A percentile compares a stretch with the other conserved stretches of the same genome.
Conservation (phyloP, 2,888 invertebrate species). For the Limenitis camilla region DNA sequence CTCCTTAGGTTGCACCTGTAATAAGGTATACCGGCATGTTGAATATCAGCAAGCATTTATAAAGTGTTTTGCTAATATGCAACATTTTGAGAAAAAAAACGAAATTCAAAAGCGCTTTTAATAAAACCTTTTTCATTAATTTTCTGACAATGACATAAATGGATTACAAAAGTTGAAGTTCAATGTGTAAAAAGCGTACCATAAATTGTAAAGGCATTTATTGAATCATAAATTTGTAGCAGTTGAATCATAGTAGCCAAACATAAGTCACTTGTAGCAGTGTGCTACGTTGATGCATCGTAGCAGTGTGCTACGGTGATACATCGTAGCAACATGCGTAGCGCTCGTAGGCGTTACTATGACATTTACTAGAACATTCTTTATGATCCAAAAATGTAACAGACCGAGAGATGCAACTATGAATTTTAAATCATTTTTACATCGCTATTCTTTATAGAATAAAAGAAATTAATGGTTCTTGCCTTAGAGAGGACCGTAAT, state of each 20-base stretch:
- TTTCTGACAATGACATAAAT: too few species aligned
- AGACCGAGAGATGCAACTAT: neutral
- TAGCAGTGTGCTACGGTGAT: conserved; percentile 18
- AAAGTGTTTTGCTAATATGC: conserved; percentile 38
- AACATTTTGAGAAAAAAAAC: conserved; percentile 32
- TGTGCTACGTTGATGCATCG: conserved; percentile 17
- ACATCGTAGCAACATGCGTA: conserved; percentile 16
- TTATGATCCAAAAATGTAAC: neutral
- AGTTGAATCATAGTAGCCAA: conserved; percentile 14
- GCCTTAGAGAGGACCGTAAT: too few species aligned
- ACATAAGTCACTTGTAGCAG: conserved; percentile 20
- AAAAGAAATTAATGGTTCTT: too few species aligned
- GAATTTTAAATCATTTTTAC: too few species aligned
- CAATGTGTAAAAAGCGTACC: conserved; percentile 11
- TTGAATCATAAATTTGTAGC: conserved; percentile 18
- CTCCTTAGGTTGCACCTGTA: conserved; percentile 49
- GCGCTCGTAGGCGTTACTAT: conserved; percentile 11
- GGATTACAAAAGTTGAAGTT: conserved; percentile 10
- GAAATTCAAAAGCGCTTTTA: conserved; percentile 55
- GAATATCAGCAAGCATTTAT: conserved; percentile 38
- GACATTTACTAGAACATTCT: conserved; percentile 4
- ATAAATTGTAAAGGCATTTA: conserved; percentile 13
- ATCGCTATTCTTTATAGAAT: too few species aligned
- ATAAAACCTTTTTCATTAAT: neutral
- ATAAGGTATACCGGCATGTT: conserved; percentile 35